Percentiles rank a stretch among this genome's conserved stretches.
Conservation (phyloP, 2,888 invertebrate genomes). For the Hedychridium roseum region DNA sequence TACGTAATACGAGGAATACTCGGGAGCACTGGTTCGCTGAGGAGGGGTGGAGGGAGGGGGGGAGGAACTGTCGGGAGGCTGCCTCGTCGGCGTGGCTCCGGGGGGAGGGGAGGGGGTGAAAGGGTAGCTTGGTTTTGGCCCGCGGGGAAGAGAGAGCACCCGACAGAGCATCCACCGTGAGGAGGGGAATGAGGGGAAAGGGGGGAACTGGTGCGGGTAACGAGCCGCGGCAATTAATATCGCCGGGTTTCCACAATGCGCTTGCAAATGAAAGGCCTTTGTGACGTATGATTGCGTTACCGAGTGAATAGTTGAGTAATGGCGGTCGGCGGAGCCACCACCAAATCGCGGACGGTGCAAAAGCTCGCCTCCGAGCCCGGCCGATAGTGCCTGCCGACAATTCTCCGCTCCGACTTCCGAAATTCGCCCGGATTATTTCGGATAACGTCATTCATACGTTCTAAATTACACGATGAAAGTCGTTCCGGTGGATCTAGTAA, state of each 20-base stretch:
- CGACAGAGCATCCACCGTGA: slow-evolving; percentile 7
- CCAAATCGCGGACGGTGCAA: slow-evolving; percentile 47
- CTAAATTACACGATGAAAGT: too few relatives aligned
- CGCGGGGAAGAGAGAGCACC: background rate
- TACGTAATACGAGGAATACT: slow-evolving; percentile 59
- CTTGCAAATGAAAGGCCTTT: slow-evolving; percentile 65
- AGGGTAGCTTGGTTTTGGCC: too few relatives aligned
- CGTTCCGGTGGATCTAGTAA: too few relatives aligned
- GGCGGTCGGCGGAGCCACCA: slow-evolving; percentile 55
- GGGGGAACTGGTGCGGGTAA: slow-evolving; percentile 51
- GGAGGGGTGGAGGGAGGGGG: slow-evolving; percentile 23
- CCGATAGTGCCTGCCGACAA: too few relatives aligned
- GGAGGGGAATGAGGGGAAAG: slow-evolving; percentile 17
- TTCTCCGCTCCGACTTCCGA: too few relatives aligned
- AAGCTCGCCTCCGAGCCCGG: slow-evolving; percentile 28
- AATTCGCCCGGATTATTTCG: too few relatives aligned
- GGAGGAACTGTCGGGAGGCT: slow-evolving; percentile 32
- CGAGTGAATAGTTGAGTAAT: slow-evolving; percentile 65
- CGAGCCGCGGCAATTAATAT: slow-evolving; percentile 65
- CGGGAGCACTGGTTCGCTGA: slow-evolving; percentile 26
- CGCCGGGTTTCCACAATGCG: slow-evolving; percentile 63
- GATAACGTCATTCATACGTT: too few relatives aligned
- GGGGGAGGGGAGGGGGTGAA: slow-evolving; percentile 27
- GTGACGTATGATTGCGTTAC: slow-evolving; percentile 65
- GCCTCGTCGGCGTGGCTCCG: slow-evolving; percentile 26